Evolutionary conservation across 2,797 vertebrate genomes (phyloP).

Genomic region (Diceros bicornis): DNA sequence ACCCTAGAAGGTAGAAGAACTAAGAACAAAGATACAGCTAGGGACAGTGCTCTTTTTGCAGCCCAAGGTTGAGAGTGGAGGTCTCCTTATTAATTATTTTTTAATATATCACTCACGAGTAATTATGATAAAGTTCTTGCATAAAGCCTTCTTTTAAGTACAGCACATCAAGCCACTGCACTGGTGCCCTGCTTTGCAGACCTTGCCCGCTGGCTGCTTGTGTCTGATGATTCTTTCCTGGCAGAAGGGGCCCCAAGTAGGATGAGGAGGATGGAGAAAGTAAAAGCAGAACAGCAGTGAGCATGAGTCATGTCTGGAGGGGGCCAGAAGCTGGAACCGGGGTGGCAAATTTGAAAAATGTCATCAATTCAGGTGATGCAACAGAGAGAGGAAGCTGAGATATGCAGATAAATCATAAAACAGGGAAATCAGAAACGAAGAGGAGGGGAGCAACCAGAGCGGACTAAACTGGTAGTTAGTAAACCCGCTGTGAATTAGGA

Average conservation of each 20-base stretch:
- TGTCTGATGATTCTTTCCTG: not conserved
- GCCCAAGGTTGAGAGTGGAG: not conserved
- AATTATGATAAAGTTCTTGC: not conserved
- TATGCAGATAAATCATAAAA: not conserved
- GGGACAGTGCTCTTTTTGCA: not conserved
- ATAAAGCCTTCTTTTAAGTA: not conserved
- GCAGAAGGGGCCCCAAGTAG: not conserved
- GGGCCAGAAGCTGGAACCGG: not conserved
- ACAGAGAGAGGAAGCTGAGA: not conserved
- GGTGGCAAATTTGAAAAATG: not conserved
- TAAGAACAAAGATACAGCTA: not conserved
- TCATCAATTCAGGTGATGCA: not conserved
- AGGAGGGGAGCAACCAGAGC: not conserved
- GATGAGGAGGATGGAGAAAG: not conserved
- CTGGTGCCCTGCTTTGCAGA: not conserved
- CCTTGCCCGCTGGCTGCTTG: not conserved
- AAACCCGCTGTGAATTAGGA: not conserved
- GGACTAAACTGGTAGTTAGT: not conserved
- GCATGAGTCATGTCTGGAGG: not conserved
- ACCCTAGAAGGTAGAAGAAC: not conserved
- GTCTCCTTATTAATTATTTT: not conserved
- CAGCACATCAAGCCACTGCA: not conserved
- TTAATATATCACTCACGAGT: not conserved
- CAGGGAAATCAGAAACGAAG: not conserved
- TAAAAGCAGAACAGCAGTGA: not conserved